Evolutionary conservation across 2,888 invertebrate species (phyloP), one percentile per base, ranked within the genome.

Genomic region (Caenorhabditis panamensis): DNA sequence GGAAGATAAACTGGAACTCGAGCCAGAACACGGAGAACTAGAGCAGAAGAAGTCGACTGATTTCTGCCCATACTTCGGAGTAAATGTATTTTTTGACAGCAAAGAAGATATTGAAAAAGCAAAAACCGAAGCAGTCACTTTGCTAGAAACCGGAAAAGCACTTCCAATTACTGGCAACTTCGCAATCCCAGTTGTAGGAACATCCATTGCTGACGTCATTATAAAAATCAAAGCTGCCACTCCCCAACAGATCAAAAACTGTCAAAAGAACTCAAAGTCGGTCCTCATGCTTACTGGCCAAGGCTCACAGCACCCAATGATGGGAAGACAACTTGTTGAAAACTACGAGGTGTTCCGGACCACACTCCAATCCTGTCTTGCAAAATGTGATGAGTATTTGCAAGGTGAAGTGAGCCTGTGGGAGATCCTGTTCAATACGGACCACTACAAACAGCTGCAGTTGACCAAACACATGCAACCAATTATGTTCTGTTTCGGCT

Each of bases 201-300:
- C 28, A 11, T 79, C 82, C 0, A 61, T 77, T 16, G 5, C 58
- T 1, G 82, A 84, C 24, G 44, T 73, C 13, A 59, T 68, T 31
- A 22, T 11, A 5, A 77, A 78, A 61, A 67, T 82, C 6, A 37
- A 64, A 63, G 31, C 37, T 1, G 53, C 61, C 1, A 64, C 71
- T 18, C 26, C 37, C 0, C 37, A 47, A 37, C 66, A 79, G 61
- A 53, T 49, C 3, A 73, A 68, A 11, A 20, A 37, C 0, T 64
- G 54, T 5, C 54, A 58, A 28, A 9, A 31, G 9, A 58, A 59
- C 3, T 61, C 67, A 4, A 86, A 85, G 64, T 51, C 78, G 6
- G 86, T 81, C 0, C 59, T 87, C 67, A 79, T 87, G 77, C 79
- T 87, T 37, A 69, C 84, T 6, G 88, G 88, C 8, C 88, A 88